Percentiles rank a stretch among this genome's conserved stretches.
Evolutionary conservation across 2,888 invertebrate genomes (phyloP).

Genomic region (Ophion ventricosus): DNA sequence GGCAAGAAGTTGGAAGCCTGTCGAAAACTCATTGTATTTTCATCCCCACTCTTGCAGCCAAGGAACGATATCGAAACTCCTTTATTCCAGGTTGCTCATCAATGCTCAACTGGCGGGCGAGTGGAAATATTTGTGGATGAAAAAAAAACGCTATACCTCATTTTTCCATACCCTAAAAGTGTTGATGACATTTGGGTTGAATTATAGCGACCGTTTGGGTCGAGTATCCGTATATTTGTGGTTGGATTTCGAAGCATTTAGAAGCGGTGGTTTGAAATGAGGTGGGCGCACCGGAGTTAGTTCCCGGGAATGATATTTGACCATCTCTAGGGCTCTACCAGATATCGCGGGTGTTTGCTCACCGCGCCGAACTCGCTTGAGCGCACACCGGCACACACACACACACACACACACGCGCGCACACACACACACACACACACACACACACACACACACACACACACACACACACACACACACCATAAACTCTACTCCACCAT

Average conservation of each 20-base stretch:
- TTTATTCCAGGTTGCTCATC: not conserved
- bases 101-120: not conserved
- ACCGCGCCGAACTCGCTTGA: slow-evolving; percentile 51
- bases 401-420: slow-evolving; percentile 10
- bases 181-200: not conserved
- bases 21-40: too few species aligned
- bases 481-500: slow-evolving; percentile 49
- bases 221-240: slow-evolving; percentile 20
- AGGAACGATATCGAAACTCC: too few species aligned
- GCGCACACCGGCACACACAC: slow-evolving; percentile 26
- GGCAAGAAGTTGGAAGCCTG: too few species aligned
- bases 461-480: slow-evolving; percentile 14
- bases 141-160: not conserved
- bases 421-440: slow-evolving; percentile 14
- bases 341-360: slow-evolving; percentile 61
- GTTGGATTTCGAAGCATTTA: slow-evolving; percentile 40
- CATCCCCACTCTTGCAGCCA: too few species aligned
- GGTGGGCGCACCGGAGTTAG: slow-evolving; percentile 46
- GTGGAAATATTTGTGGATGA: not conserved
- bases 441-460: slow-evolving; percentile 23
- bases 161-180: not conserved
- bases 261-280: slow-evolving; percentile 47
- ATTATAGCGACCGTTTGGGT: slow-evolving; percentile 13
- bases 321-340: slow-evolving; percentile 51
- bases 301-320: slow-evolving; percentile 63